Percentiles rank a stretch among this genome's conserved stretches.
Evolutionary conservation across 2,888 invertebrate genomes (phyloP).

Genomic region (Lithophane leautieri): DNA sequence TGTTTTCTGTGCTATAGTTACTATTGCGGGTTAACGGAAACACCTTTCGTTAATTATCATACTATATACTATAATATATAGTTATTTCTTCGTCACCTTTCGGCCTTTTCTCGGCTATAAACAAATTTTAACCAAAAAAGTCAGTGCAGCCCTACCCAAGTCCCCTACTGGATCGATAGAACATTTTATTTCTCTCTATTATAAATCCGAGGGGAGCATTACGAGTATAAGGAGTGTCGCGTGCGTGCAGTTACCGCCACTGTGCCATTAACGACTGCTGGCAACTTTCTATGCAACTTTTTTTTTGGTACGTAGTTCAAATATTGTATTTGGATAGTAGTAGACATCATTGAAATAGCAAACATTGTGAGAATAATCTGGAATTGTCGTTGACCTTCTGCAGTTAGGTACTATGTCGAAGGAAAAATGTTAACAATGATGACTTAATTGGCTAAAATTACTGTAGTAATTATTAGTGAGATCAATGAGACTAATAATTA

Average conservation of each 20-base stretch:
- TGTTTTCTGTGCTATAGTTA: no score
- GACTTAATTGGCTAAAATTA: not conserved
- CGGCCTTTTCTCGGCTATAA: no score
- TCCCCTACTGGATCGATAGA: conserved; percentile 78
- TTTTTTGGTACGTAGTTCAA: conserved; percentile 48
- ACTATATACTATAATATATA: not conserved
- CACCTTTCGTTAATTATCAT: no score
- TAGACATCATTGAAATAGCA: not conserved
- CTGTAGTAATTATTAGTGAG: not conserved
- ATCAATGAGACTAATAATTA: not conserved
- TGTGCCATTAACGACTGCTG: conserved; percentile 65
- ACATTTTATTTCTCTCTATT: conserved; percentile 82
- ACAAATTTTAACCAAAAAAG: not conserved
- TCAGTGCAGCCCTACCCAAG: conserved; percentile 55
- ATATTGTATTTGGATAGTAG: conserved; percentile 35
- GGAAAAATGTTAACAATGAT: not conserved
- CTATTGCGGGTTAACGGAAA: no score
- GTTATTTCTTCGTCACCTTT: not conserved
- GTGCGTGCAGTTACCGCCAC: conserved; percentile 81
- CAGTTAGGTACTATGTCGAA: not conserved
- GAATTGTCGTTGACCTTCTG: not conserved
- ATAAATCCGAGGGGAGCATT: conserved; percentile 80
- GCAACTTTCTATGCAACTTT: conserved; percentile 43
- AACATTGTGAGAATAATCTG: not conserved
- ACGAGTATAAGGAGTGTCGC: conserved; percentile 86